A percentile compares a stretch with the other conserved stretches of the same genome.
These are phyloP conservation scores for Marronus borbonicus DNA, from an alignment of 2,888 invertebrate species.

Conservation along the genomic window DNA sequence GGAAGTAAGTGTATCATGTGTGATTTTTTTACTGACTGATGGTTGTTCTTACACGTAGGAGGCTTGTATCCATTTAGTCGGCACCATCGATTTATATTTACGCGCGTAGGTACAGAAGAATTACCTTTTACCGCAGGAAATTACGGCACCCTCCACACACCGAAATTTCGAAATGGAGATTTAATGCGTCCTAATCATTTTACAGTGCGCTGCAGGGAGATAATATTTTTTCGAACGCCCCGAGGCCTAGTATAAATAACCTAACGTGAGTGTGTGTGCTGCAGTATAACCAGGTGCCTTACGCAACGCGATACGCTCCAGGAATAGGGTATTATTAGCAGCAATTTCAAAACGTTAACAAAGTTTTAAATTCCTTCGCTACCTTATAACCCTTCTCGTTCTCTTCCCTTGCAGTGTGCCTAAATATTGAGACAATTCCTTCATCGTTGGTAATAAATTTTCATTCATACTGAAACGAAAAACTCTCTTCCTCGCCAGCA, in stretches of 20 bases:
- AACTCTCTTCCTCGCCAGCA: conserved; percentile 56
- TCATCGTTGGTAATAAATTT: conserved; percentile 57
- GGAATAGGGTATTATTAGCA: conserved; percentile 44
- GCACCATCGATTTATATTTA: not conserved
- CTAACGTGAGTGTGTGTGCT: not conserved
- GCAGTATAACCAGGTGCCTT: conserved; percentile 16
- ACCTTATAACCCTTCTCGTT: conserved; percentile 19
- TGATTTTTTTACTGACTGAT: too few species aligned
- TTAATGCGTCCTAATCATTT: conserved; percentile 35
- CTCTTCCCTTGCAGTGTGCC: conserved; percentile 21
- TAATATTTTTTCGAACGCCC: conserved; percentile 30
- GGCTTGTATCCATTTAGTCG: not conserved
- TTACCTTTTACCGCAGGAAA: not conserved
- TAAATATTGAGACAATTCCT: conserved; percentile 51
- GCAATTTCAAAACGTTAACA: conserved; percentile 49
- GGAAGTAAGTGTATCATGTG: too few species aligned
- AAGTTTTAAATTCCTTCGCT: conserved; percentile 42
- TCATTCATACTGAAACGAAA: conserved; percentile 56
- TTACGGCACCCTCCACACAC: not conserved
- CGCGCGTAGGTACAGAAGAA: not conserved
- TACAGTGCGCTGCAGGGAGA: conserved; percentile 14
- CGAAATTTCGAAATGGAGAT: conserved; percentile 28
- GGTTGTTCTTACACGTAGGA: not conserved
- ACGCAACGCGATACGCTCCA: not conserved
- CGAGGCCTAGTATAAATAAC: conserved; percentile 18